Evolutionary conservation across 2,888 invertebrate species (phyloP), one percentile per base, ranked within the genome.

Genomic region (Phania funesta): DNA sequence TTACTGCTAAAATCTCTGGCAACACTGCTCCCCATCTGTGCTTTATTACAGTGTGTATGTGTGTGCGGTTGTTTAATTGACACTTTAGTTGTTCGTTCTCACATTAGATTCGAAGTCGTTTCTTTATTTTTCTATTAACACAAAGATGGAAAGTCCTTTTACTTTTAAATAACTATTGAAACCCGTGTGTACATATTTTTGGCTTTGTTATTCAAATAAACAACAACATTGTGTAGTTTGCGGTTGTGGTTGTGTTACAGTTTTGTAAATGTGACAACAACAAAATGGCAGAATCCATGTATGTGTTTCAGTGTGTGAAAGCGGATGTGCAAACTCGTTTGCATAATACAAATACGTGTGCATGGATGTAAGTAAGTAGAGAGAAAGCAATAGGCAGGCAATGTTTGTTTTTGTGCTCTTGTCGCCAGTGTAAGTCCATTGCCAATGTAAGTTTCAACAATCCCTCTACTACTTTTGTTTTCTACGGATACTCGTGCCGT

Each of bases 171-270:
- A 60, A 71, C 48, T 71, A 26, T 1, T 22, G n/a, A 62, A 71
- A 41, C 62, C 73, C 44, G 32, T 44, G 54, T 74, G 16, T 35
- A 13, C 32, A 20, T 48, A 48, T 13, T 20, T 64, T 46, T 54
- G 22, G 64, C 44, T 64, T 64, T 74, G 54, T 64, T 73, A 41
- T 26, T 20, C 26, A 73, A 62, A 62, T 62, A 52, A 44, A 44
- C n/a, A 74, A 64, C 54, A 54, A 35, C 52, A 74, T 54, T 56
- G 29, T 62, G 62, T 74, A 38, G 18, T 35, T 75, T 75, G 46
- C 20, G 64, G 74, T 65, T 64, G 13, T 65, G 35, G n/a, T 44
- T 74, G 26, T 48, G 11, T 48, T n/a, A 9, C 9, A 56, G 16
- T 64, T 22, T 8, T 75, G 20, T n/a, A n/a, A 62, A 7, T 16